A percentile compares a stretch with the other conserved stretches of the same genome.
Evolutionary conservation across 2,113 vertebrate genomes (phyloP).

Genomic region (Poecile atricapillus): DNA sequence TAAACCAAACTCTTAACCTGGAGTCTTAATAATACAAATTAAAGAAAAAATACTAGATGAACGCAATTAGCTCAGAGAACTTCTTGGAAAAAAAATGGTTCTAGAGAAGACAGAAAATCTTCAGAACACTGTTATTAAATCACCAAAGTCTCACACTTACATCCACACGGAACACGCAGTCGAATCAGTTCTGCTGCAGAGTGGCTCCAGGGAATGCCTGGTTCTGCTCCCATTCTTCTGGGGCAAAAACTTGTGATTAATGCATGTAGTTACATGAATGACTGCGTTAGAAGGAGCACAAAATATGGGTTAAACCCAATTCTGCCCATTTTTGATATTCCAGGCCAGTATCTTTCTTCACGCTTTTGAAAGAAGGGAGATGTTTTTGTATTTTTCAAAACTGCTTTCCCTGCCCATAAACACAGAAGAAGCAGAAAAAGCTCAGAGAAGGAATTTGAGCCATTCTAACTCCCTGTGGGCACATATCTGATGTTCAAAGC

Average conservation of each 20-base stretch:
- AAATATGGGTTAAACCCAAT: accelerated
- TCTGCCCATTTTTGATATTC: neutral
- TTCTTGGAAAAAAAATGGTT: neutral
- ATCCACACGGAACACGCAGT: neutral
- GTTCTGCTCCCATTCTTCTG: neutral
- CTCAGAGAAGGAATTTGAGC: neutral
- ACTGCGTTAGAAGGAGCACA: neutral
- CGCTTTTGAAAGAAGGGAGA: neutral
- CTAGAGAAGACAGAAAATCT: neutral
- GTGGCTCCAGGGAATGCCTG: neutral
- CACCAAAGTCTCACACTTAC: neutral
- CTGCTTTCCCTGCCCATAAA: neutral
- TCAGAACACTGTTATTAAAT: neutral
- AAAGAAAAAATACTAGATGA: neutral
- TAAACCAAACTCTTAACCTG: neutral
- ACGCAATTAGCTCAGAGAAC: neutral
- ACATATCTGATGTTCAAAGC: neutral
- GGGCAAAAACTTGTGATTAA: neutral
- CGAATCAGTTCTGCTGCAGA: neutral
- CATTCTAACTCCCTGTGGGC: neutral
- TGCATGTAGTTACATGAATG: accelerated
- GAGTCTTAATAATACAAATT: neutral
- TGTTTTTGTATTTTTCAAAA: neutral
- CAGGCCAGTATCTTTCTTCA: neutral
- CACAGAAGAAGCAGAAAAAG: neutral